These are phyloP conservation scores for Leptodactylus fuscus DNA, from an alignment of 2,113 vertebrate species.

Conservation along the genomic window DNA sequence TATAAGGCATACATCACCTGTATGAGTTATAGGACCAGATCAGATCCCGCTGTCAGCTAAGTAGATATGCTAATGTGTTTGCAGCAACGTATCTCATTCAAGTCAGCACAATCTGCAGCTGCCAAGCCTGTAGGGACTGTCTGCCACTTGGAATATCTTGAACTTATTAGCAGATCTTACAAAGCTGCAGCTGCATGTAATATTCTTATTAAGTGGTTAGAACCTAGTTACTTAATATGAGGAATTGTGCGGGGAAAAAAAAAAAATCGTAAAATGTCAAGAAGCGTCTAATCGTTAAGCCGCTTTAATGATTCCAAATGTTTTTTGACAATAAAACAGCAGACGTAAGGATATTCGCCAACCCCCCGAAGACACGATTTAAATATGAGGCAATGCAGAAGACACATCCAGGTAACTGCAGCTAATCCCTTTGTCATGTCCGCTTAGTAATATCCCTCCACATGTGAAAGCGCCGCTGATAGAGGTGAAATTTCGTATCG, in stretches of 20 bases:
- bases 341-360: slow-evolving; percentile 5
- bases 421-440: slow-evolving; percentile 40
- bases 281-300: slow-evolving; percentile 40
- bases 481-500: neutral
- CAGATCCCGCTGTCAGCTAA: slow-evolving; percentile 49
- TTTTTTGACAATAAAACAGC: slow-evolving; percentile 53
- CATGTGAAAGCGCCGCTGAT: neutral
- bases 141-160: slow-evolving; percentile 50
- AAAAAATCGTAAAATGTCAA: slow-evolving; percentile 53
- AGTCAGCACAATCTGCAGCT: slow-evolving; percentile 56
- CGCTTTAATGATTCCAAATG: slow-evolving; percentile 46
- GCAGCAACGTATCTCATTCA: slow-evolving; percentile 43
- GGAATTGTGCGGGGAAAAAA: slow-evolving; percentile 18
- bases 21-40: slow-evolving; percentile 51
- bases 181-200: slow-evolving; percentile 56
- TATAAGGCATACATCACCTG: slow-evolving; percentile 41
- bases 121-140: slow-evolving; percentile 50
- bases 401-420: slow-evolving; percentile 25
- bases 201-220: slow-evolving; percentile 45
- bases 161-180: slow-evolving; percentile 49
- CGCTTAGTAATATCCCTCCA: neutral
- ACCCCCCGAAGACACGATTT: slow-evolving; percentile 16
- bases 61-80: slow-evolving; percentile 57
- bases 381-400: neutral
- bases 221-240: slow-evolving; percentile 50